A percentile compares a stretch with the other conserved stretches of the same genome.
Conservation (phyloP, 2,888 invertebrate species). For the Nudaria mundana region DNA sequence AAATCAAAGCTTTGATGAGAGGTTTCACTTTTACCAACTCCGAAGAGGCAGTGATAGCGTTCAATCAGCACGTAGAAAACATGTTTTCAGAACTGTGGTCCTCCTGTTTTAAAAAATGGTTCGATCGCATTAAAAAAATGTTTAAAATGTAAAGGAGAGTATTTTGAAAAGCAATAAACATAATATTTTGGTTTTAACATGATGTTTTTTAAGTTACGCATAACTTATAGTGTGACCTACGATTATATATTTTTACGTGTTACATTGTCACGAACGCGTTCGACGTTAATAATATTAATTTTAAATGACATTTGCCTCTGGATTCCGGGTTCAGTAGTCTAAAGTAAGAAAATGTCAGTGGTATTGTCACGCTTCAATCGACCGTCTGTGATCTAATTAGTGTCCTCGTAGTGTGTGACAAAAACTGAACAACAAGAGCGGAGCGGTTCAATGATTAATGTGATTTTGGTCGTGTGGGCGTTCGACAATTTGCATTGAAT, state of each 20-base stretch:
- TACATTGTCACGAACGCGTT: constrained; percentile 13
- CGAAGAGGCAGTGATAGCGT: too few relatives aligned
- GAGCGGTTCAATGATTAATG: constrained; percentile 57
- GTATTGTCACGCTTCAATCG: constrained; percentile 52
- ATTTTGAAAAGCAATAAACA: too few relatives aligned
- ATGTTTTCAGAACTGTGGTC: too few relatives aligned
- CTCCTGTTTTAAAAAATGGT: too few relatives aligned
- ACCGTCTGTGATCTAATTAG: constrained; percentile 64
- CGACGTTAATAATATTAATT: constrained; percentile 30
- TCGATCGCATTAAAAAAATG: too few relatives aligned
- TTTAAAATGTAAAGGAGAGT: too few relatives aligned
- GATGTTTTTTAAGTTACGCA: too few relatives aligned
- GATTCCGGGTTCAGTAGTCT: constrained; percentile 72
- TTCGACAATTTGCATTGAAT: constrained; percentile 74
- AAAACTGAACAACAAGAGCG: constrained; percentile 54
- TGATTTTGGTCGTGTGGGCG: constrained; percentile 59
- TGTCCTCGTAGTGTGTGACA: constrained; percentile 51
- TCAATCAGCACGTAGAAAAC: too few relatives aligned
- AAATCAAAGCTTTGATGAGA: too few relatives aligned
- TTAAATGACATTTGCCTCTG: constrained; percentile 41
- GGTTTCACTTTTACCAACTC: too few relatives aligned
- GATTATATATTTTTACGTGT: constrained; percentile 12
- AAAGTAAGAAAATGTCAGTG: constrained; percentile 65
- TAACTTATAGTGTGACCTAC: too few relatives aligned
- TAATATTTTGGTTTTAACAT: too few relatives aligned